These are phyloP conservation scores for Rhagonycha lutea DNA, from an alignment of 2,888 invertebrate genomes.

Conservation along the genomic window DNA sequence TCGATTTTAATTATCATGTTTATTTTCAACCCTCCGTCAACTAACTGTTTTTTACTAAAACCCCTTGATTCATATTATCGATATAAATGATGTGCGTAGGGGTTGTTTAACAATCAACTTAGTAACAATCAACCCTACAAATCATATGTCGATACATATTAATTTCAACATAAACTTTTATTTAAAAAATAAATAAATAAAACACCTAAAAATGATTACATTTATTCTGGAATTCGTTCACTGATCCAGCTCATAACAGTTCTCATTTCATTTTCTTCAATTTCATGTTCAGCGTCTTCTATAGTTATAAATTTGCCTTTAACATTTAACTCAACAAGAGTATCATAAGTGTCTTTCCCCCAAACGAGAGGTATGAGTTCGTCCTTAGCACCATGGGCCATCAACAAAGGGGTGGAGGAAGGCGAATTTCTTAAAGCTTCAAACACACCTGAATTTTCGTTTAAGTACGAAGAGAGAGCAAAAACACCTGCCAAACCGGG, in stretches of 20 bases:
- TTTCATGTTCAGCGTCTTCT: slow-evolving; percentile 65
- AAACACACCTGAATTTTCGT: slow-evolving; percentile 70
- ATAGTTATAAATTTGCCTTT: slow-evolving; percentile 65
- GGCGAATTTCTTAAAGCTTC: slow-evolving; percentile 56
- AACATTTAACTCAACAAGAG: slow-evolving; percentile 64
- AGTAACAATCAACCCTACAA: no score
- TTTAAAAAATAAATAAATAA: not conserved
- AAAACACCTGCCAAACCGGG: slow-evolving; percentile 74
- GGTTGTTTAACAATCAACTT: no score
- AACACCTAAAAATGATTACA: not conserved
- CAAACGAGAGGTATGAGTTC: slow-evolving; percentile 68
- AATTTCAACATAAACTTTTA: not conserved
- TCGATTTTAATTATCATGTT: no score
- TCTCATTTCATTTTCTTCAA: slow-evolving; percentile 63
- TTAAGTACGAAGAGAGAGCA: slow-evolving; percentile 78
- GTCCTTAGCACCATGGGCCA: slow-evolving; percentile 71
- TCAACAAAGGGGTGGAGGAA: slow-evolving; percentile 62
- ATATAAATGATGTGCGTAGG: no score
- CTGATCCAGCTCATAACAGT: slow-evolving; percentile 67
- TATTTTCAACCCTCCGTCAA: no score
- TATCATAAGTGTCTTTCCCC: slow-evolving; percentile 65
- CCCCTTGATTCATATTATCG: no score
- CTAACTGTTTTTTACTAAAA: no score
- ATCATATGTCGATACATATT: no score
- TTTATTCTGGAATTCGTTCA: not conserved